Conservation (phyloP, 2,113 vertebrate species). For the Boulengeromyrus knoepffleri region DNA sequence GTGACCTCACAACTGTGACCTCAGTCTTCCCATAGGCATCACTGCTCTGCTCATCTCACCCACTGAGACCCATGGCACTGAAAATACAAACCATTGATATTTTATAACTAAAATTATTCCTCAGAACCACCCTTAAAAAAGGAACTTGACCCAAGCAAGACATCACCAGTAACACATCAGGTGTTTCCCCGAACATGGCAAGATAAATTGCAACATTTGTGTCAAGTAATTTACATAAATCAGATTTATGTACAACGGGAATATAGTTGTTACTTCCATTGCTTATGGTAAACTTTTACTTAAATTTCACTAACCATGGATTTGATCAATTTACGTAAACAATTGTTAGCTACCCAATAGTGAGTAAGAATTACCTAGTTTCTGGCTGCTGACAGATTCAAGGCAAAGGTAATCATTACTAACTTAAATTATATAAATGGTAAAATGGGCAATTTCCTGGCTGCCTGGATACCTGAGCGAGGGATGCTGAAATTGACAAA, state of each 20-base stretch:
- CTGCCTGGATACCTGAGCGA: neutral
- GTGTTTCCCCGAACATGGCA: neutral
- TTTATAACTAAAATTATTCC: constrained; percentile 15
- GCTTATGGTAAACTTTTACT: neutral
- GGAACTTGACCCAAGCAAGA: neutral
- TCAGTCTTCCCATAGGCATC: constrained; percentile 32
- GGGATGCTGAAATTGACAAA: neutral
- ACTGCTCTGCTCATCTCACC: neutral
- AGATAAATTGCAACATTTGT: neutral
- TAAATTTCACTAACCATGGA: neutral
- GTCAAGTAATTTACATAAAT: neutral
- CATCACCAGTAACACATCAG: neutral
- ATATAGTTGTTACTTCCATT: neutral
- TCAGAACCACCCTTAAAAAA: neutral
- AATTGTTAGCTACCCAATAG: neutral
- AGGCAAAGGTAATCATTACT: neutral
- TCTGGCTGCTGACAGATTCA: neutral
- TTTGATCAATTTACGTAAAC: neutral
- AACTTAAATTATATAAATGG: neutral
- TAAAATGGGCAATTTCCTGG: neutral
- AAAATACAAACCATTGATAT: neutral
- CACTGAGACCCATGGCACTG: neutral
- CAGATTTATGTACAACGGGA: neutral
- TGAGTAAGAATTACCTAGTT: neutral
- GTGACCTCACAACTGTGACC: neutral